Conservation (phyloP, 2,888 invertebrate species). For the Argyresthia albistria region DNA sequence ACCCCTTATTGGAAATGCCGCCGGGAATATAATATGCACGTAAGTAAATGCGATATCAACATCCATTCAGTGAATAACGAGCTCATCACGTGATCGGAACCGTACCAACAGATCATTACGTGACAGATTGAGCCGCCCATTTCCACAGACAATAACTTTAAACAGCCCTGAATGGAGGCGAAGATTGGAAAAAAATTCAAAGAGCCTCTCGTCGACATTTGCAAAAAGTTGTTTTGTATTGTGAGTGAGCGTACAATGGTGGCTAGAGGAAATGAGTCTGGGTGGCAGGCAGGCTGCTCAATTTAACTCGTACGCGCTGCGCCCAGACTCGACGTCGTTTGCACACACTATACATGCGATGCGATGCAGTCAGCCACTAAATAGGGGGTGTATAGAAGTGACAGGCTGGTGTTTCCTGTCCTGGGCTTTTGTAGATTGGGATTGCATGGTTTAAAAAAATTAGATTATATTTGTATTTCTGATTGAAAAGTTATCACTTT, state of each 20-base stretch:
- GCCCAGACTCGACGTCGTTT: no score
- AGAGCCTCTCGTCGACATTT: slow-evolving; percentile 67
- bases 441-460: no score
- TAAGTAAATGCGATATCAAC: no score
- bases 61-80: no score
- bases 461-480: no score
- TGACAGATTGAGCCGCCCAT: not conserved
- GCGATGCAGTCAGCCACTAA: not conserved
- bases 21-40: no score
- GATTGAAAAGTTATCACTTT: no score
- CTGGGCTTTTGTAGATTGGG: no score
- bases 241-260: slow-evolving; percentile 63
- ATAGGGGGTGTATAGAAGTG: not conserved
- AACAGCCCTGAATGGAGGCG: slow-evolving; percentile 57
- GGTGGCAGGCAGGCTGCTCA: slow-evolving; percentile 46
- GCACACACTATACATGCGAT: not conserved
- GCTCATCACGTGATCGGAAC: no score
- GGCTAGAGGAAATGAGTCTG: slow-evolving; percentile 69
- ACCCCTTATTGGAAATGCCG: no score
- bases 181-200: slow-evolving; percentile 70
- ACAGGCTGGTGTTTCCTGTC: not conserved
- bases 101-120: no score
- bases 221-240: slow-evolving; percentile 66
- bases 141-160: slow-evolving; percentile 53
- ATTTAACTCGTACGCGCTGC: slow-evolving; percentile 48